Evolutionary conservation across 2,888 invertebrate genomes (phyloP), one percentile per base, ranked within the genome.

Genomic region (Diaphora mendica): DNA sequence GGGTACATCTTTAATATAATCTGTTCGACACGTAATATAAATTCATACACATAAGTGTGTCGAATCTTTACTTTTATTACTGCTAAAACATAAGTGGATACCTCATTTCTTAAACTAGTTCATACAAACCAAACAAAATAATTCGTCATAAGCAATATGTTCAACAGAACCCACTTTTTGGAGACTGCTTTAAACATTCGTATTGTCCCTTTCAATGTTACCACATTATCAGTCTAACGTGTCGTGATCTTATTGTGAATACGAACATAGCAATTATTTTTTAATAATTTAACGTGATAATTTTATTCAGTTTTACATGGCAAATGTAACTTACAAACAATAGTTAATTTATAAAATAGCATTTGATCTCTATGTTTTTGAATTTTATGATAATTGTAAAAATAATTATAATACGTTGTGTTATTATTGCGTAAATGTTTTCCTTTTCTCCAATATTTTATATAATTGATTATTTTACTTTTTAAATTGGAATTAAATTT

Each of bases 91-190:
- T 51, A 59, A 35, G 51, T 62, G 39, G 26, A 62, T 33, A 75
- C 89, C 85, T 77, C 48, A 79, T 81, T 66, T n/a, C 35, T 64
- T 74, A 64, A 84, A 82, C 84, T 84, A 83, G 85, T 85, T 85
- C 68, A 80, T 2, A 55, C 39, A 74, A 70, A 72, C 48, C 77
- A 81, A 81, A 83, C 71, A 83, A 35, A 70, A 75, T 76, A 80
- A 83, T 80, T 77, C 78, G 70, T 77, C 82, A 79, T 87, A 89
- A 89, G 78, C 68, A 76, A 78, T 77, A 87, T 64, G 64, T 73
- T 85, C 90, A 90, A 91, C 79, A 90, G 68, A 79, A 77, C 89
- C 90, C 79, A 85, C 83, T 77, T 82, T 81, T 84, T 30, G 83
- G 84, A 73, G 64, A 33, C 65, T 64, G 15, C 39, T 48, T 68